phyloP scores from a whole-genome alignment of 2,888 invertebrate species.

The Rotaria sp. region DNA sequence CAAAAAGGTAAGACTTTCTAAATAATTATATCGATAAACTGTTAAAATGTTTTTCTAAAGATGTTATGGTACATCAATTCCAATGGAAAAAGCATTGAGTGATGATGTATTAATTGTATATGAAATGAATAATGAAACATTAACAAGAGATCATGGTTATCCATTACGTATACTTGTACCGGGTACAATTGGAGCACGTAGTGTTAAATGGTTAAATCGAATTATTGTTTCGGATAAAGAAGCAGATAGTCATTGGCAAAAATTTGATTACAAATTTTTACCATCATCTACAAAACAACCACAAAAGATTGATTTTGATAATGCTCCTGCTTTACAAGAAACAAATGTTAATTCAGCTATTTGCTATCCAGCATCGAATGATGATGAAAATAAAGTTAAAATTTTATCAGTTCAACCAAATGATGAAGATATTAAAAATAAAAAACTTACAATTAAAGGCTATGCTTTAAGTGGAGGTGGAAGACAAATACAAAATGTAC shows the following conservation, averaged over 20 bases:
- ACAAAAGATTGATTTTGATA: slow-evolving; percentile 44
- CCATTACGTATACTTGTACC: slow-evolving; percentile 34
- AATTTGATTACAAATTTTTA: slow-evolving; percentile 76
- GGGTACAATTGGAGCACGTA: slow-evolving; percentile 39
- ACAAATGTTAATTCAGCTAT: slow-evolving; percentile 88
- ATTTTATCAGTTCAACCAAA: slow-evolving; percentile 42
- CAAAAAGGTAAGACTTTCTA: slow-evolving; percentile 47
- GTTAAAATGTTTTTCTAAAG: not conserved
- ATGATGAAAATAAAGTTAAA: slow-evolving; percentile 55
- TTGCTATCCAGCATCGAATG: slow-evolving; percentile 64
- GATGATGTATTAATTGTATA: slow-evolving; percentile 37
- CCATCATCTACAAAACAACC: slow-evolving; percentile 52
- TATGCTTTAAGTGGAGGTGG: slow-evolving; percentile 79
- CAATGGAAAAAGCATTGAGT: slow-evolving; percentile 37
- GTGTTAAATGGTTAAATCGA: slow-evolving; percentile 39
- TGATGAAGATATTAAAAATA: slow-evolving; percentile 44
- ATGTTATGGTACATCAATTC: slow-evolving; percentile 33
- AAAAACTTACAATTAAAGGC: slow-evolving; percentile 53
- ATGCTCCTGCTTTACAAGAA: slow-evolving; percentile 81
- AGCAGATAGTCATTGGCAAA: slow-evolving; percentile 87
- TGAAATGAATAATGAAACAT: slow-evolving; percentile 37
- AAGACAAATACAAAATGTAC: slow-evolving; percentile 75
- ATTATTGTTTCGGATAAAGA: slow-evolving; percentile 40
- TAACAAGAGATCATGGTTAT: slow-evolving; percentile 39
- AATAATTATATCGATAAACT: too few species aligned